Base-by-base conservation (phyloP, 2,113 vertebrate species). In the Ivindomyrus marchei region DNA sequence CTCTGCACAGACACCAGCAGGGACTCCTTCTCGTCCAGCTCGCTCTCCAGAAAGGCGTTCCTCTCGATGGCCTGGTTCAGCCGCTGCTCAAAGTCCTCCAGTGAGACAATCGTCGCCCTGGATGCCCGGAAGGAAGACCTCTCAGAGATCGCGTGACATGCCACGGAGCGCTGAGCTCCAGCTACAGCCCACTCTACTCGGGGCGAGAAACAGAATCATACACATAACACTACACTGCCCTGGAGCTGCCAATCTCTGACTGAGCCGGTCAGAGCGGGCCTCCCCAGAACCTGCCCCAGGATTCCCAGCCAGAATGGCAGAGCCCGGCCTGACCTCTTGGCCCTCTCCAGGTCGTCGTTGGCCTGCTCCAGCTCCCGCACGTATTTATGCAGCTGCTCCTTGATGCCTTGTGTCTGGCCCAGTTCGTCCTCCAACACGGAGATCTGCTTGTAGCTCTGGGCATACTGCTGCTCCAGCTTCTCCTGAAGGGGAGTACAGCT, bases 41-140 rank as follows among this genome's bases (percentile, higher is more conserved):
- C 98, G 45, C 98, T 99, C 95, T 99, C 98, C 93, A 99, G 96
- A 95, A 99, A 99, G 0, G 98, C 98, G 85, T 99, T 99, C 94
- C 98, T 96, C 94, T 99, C 98, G 87, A 99, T 99, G 90, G 98
- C 98, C 94, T 99, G 98, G 95, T 99, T 99, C 91, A 99, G 94
- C 92, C 98, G 97, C 92, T 97, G 97, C 93, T 99, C 98, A 94
- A 99, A 99, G 95, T 99, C 98, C 95, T 99, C 98, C 91, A 99
- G 95, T 24, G 98, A 99, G 93, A 99, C 98, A 92, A 99, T 99
- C 74, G 98, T 99, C 58, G 98, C 97, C 94, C 98, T 99, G 94
- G 56, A 94, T 91, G 94, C 70, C 90, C 92, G 91, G 17, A 47
- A 93, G 85, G 58, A 90, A 91, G 3, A 8, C 17, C 70, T 24